Evolutionary conservation across 2,888 invertebrate genomes (phyloP).

Genomic region (Drosophila lutescens): DNA sequence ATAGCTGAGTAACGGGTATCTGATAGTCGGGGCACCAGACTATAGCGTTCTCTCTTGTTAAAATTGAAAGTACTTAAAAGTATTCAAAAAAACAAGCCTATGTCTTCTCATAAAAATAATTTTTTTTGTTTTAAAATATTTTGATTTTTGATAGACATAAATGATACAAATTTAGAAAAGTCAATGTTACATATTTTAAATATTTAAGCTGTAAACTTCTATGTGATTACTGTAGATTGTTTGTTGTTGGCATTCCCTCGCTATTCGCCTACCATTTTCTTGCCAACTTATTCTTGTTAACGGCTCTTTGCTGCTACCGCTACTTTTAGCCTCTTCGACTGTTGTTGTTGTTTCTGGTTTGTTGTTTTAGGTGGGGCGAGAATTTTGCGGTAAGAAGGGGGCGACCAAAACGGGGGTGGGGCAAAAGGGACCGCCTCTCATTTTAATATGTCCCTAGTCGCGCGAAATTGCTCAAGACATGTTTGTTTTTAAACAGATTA

Average conservation of each 20-base stretch:
- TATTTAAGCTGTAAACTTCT: background rate
- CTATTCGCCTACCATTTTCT: slow-evolving; percentile 51
- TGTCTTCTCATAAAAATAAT: too few species aligned
- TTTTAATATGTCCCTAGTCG: slow-evolving; percentile 78
- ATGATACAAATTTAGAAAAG: background rate
- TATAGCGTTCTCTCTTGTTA: too few species aligned
- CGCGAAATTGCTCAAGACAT: slow-evolving; percentile 80
- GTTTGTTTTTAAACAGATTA: slow-evolving; percentile 78
- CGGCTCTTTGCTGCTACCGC: slow-evolving; percentile 63
- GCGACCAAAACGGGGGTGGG: background rate
- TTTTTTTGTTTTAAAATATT: too few species aligned
- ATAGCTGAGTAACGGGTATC: too few species aligned
- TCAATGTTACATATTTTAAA: background rate
- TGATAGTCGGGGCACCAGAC: too few species aligned
- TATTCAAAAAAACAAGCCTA: too few species aligned
- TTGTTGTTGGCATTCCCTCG: slow-evolving; percentile 19
- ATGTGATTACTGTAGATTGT: slow-evolving; percentile 28
- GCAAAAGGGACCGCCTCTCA: slow-evolving; percentile 49
- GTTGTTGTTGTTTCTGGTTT: slow-evolving; percentile 40
- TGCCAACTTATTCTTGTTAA: slow-evolving; percentile 73
- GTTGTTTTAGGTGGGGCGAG: slow-evolving; percentile 63
- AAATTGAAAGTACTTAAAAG: too few species aligned
- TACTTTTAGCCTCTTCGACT: slow-evolving; percentile 36
- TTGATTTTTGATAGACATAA: background rate
- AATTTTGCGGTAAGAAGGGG: slow-evolving; percentile 9